These are phyloP conservation scores for Helicoverpa assulta DNA, from an alignment of 2,888 invertebrate species.

Conservation along the genomic window DNA sequence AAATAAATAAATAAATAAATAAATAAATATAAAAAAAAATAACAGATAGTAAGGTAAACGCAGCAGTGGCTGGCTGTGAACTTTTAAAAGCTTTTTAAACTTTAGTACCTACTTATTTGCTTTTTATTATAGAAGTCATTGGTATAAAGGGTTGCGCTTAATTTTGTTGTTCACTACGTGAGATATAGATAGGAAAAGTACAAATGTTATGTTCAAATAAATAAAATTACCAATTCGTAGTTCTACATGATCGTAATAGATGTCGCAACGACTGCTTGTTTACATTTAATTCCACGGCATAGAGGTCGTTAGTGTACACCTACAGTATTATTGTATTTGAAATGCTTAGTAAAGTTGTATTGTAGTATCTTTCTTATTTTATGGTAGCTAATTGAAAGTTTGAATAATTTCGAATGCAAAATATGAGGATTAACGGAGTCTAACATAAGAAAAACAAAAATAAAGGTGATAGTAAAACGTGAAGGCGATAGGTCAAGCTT, in stretches of 20 bases:
- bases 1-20: no score
- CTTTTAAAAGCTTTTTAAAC: background rate
- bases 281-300: constrained; percentile 29
- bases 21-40: background rate
- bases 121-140: no score
- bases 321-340: no score
- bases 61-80: background rate
- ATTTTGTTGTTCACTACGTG: background rate
- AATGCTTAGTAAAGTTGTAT: background rate
- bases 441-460: constrained; percentile 49
- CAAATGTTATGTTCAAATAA: background rate
- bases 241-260: constrained; percentile 27
- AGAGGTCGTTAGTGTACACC: constrained; percentile 36
- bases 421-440: background rate
- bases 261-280: constrained; percentile 22
- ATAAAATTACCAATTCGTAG: constrained; percentile 3
- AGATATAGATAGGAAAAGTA: background rate
- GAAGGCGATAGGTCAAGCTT: constrained; percentile 79
- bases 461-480: constrained; percentile 45
- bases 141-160: background rate
- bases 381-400: background rate
- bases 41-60: background rate
- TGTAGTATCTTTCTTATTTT: background rate
- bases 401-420: background rate
- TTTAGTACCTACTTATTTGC: no score